Percentiles rank a stretch among this genome's conserved stretches.
These are phyloP conservation scores for Tenthredo livida DNA, from an alignment of 2,888 invertebrate genomes.

Conservation along the genomic window DNA sequence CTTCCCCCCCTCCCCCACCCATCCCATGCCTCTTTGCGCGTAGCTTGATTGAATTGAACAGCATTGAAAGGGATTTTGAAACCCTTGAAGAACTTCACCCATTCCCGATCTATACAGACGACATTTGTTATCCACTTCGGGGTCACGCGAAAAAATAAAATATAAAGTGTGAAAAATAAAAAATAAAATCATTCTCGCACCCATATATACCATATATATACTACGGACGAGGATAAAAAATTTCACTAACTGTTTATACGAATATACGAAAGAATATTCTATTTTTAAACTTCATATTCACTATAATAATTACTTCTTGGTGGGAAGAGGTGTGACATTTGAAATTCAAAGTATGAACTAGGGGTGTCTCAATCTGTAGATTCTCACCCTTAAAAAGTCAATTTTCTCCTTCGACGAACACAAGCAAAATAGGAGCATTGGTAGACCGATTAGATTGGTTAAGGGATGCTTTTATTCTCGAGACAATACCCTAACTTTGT, in stretches of 20 bases:
- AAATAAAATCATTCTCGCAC: background rate
- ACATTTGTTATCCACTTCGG: slow-evolving; percentile 1
- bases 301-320: background rate
- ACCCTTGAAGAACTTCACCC: slow-evolving; percentile 38
- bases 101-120: background rate
- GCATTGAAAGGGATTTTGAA: slow-evolving; percentile 47
- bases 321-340: background rate
- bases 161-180: background rate
- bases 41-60: slow-evolving; percentile 41
- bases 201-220: background rate
- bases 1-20: background rate
- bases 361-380: background rate
- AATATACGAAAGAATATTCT: background rate
- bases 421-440: background rate
- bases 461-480: background rate
- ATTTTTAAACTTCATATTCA: background rate
- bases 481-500: background rate
- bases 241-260: background rate
- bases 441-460: background rate
- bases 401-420: background rate
- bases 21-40: background rate
- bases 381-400: background rate
- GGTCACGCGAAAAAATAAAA: background rate
- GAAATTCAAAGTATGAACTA: background rate
- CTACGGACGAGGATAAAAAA: background rate